Percentiles rank a stretch among this genome's conserved stretches.
Evolutionary conservation across 1,140 invertebrate genomes (phyloP).

Genomic region (Drosophila albomicans): DNA sequence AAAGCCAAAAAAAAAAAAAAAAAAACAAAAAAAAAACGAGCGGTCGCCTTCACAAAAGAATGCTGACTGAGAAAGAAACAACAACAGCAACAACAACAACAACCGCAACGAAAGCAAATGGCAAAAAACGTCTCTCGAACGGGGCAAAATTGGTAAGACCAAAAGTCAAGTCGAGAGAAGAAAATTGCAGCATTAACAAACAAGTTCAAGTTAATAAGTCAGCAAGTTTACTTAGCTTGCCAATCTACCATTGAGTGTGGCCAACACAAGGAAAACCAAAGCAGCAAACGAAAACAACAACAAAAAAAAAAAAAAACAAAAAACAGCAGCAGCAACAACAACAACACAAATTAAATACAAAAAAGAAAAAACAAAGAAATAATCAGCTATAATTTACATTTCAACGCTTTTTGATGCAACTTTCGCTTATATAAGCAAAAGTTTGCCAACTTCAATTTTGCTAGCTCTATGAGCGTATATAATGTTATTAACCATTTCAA

Average conservation of each 20-base stretch:
- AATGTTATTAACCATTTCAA: slow-evolving; percentile 70
- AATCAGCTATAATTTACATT: slow-evolving; percentile 39
- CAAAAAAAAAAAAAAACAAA: background rate
- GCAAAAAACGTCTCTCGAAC: slow-evolving; percentile 26
- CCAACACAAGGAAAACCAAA: background rate
- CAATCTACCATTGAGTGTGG: slow-evolving; percentile 42
- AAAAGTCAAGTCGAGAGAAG: slow-evolving; percentile 56
- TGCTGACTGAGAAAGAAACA: slow-evolving; percentile 59
- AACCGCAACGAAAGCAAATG: background rate
- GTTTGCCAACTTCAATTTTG: slow-evolving; percentile 50
- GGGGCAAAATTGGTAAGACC: slow-evolving; percentile 51
- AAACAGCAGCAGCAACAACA: background rate
- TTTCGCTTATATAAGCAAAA: slow-evolving; percentile 81
- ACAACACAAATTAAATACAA: background rate
- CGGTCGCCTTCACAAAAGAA: slow-evolving; percentile 73
- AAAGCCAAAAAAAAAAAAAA: slow-evolving; percentile 53
- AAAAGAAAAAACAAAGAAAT: slow-evolving; percentile 8
- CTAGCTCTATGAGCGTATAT: slow-evolving; percentile 65
- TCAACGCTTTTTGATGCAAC: slow-evolving; percentile 58
- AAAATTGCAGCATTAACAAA: slow-evolving; percentile 79
- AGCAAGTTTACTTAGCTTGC: slow-evolving; percentile 64
- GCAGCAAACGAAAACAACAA: background rate
- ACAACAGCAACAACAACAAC: background rate
- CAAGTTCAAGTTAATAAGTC: slow-evolving; percentile 72
- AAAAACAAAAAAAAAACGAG: slow-evolving; percentile 46